Conservation (phyloP, 2,888 invertebrate genomes). For the Drosophila meridiana region DNA sequence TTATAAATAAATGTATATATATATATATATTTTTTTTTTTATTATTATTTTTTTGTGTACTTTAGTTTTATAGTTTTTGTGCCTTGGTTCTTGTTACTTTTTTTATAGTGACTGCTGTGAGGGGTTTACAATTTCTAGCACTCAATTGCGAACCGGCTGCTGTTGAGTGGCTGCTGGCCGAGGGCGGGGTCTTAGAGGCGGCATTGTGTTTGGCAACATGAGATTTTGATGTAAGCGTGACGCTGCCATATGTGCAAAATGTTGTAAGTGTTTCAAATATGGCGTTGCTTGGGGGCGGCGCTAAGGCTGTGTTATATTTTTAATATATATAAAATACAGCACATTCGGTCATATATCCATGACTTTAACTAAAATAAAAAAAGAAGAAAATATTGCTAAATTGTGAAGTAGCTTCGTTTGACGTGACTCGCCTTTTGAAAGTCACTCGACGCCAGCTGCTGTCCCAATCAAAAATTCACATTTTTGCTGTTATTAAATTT, state of each 20-base stretch:
- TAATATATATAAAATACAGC: constrained; percentile 10
- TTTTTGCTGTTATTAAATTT: constrained; percentile 18
- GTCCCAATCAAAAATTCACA: constrained; percentile 21
- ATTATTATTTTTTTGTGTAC: constrained; percentile 7
- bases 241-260: constrained; percentile 53
- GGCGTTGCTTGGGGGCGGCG: not conserved
- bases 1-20: constrained; percentile 11
- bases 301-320: constrained; percentile 4
- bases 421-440: constrained; percentile 30
- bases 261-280: constrained; percentile 36
- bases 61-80: constrained; percentile 34
- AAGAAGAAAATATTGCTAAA: constrained; percentile 16
- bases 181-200: not conserved
- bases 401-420: constrained; percentile 14
- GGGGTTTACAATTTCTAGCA: constrained; percentile 38
- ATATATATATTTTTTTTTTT: constrained; percentile 1
- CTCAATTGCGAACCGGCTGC: constrained; percentile 45
- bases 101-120: constrained; percentile 10
- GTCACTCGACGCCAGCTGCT: constrained; percentile 24
- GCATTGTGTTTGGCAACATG: constrained; percentile 52
- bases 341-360: constrained; percentile 17
- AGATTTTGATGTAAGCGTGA: constrained; percentile 61
- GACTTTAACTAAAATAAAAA: constrained; percentile 18
- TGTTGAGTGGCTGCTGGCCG: constrained; percentile 26
- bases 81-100: constrained; percentile 21